Percentiles rank a stretch among this genome's conserved stretches.
Evolutionary conservation across 2,797 vertebrate species (phyloP).

Genomic region (Microctenopoma lineatum): DNA sequence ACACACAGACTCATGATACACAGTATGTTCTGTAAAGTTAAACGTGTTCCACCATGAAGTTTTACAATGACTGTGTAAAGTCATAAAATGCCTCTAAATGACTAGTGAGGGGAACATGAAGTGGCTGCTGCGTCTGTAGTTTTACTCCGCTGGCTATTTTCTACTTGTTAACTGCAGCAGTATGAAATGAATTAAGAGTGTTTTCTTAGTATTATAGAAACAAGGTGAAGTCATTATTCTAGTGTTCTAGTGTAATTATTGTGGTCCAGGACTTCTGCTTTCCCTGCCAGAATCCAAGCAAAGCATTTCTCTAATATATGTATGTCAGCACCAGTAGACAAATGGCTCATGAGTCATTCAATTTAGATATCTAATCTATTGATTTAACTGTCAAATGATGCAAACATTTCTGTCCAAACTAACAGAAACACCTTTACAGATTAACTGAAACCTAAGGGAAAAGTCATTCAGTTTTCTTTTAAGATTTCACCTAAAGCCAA

Average conservation of each 20-base stretch:
- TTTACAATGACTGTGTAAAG: slow-evolving; percentile 50
- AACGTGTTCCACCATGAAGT: slow-evolving; percentile 40
- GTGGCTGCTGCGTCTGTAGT: slow-evolving; percentile 12
- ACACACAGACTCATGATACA: slow-evolving; percentile 7
- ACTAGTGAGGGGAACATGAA: slow-evolving; percentile 41
- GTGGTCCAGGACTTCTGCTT: background rate
- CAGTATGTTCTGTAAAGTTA: slow-evolving; percentile 50
- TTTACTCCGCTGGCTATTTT: slow-evolving; percentile 37
- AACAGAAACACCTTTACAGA: too few species aligned
- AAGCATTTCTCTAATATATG: slow-evolving; percentile 1
- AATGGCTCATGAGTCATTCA: background rate
- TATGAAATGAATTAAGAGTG: slow-evolving; percentile 40
- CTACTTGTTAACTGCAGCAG: slow-evolving; percentile 46
- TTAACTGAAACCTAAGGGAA: too few species aligned
- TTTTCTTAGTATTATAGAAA: slow-evolving; percentile 39
- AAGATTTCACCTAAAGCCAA: too few species aligned
- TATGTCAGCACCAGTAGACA: background rate
- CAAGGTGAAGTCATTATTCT: slow-evolving; percentile 5
- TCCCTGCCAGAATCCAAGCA: slow-evolving; percentile 7
- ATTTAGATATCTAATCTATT: background rate
- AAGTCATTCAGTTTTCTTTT: background rate
- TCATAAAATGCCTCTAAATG: slow-evolving; percentile 63
- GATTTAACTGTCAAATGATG: too few species aligned
- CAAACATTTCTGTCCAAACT: too few species aligned
- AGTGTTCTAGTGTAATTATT: background rate